phyloP scores from a whole-genome alignment of 2,113 vertebrate species.

The Lepidiolamprologus cunningtoni region DNA sequence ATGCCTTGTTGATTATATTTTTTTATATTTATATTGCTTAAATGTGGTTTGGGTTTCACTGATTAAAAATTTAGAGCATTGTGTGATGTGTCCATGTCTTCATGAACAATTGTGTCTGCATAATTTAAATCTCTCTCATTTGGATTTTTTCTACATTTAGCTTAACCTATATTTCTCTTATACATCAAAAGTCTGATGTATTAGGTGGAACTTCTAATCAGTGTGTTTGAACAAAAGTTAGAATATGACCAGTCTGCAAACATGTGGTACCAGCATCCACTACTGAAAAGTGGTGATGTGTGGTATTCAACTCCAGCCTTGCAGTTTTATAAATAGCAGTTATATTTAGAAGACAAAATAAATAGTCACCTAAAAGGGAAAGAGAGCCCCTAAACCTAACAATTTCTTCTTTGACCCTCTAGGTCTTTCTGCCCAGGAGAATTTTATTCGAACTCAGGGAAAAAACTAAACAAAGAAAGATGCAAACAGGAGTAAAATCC shows the following conservation, averaged over 20 bases:
- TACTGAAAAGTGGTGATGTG: not conserved
- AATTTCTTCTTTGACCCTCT: not conserved
- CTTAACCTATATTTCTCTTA: not conserved
- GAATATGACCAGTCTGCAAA: not conserved
- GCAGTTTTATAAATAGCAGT: not conserved
- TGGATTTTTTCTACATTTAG: not conserved
- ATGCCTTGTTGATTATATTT: not conserved
- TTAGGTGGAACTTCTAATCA: not conserved
- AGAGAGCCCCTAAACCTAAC: not conserved
- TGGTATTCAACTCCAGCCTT: not conserved
- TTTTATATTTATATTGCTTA: not conserved
- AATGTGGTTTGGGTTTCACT: not conserved
- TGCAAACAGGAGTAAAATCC: conserved; percentile 1
- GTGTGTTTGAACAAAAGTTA: not conserved
- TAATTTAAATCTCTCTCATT: not conserved
- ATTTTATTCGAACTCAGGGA: not conserved
- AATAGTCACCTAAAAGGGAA: not conserved
- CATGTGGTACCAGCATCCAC: not conserved
- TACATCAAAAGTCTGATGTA: not conserved
- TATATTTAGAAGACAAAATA: not conserved
- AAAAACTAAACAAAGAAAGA: not conserved
- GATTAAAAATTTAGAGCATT: not conserved
- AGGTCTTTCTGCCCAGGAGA: not conserved
- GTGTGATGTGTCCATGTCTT: not conserved
- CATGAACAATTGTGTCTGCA: not conserved